Conservation (phyloP, 2,113 vertebrate genomes). For the Cyanoderma ruficeps region DNA sequence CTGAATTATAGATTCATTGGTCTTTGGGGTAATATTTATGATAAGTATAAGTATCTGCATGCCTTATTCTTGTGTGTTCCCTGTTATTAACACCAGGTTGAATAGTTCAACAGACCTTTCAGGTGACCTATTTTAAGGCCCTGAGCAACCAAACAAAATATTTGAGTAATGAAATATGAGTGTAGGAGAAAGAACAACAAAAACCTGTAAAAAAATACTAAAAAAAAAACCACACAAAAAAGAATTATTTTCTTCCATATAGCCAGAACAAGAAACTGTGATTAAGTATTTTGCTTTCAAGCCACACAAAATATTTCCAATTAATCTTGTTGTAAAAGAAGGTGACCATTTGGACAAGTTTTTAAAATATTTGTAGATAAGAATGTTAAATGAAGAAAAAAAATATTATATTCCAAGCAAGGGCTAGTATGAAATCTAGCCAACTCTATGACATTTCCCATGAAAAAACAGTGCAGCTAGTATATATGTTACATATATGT, state of each 20-base stretch:
- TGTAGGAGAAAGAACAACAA: background rate
- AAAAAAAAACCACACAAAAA: background rate
- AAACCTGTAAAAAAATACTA: background rate
- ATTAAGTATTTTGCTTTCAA: background rate
- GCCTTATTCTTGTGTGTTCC: background rate
- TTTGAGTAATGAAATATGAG: background rate
- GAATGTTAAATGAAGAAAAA: background rate
- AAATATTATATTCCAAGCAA: background rate
- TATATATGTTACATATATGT: background rate
- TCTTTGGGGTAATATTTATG: background rate
- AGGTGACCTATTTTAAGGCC: background rate
- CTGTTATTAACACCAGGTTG: background rate
- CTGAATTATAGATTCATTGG: background rate
- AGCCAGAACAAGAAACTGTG: background rate
- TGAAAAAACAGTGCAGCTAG: background rate
- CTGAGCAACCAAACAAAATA: background rate
- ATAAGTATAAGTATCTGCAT: background rate
- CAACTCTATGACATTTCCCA: background rate
- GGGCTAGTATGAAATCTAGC: background rate
- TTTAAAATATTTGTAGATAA: background rate
- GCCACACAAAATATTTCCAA: background rate
- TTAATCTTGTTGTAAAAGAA: background rate
- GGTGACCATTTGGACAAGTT: background rate
- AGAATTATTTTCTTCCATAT: background rate
- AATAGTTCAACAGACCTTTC: background rate